These are phyloP conservation scores for Drosophila tsacasi DNA, from an alignment of 1,140 invertebrate genomes.

Conservation along the genomic window DNA sequence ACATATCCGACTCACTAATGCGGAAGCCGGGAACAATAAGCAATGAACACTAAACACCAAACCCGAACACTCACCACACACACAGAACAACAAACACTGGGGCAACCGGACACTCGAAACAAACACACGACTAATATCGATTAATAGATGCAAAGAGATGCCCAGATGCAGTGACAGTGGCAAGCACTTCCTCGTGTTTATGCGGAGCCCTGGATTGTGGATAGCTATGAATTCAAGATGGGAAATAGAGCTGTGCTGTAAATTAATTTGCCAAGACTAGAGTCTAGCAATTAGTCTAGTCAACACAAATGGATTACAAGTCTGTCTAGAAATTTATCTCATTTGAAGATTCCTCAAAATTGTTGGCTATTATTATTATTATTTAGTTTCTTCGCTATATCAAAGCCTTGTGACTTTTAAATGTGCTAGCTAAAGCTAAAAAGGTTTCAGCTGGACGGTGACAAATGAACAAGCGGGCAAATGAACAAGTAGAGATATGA, in stretches of 20 bases:
- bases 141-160: slow-evolving; percentile 27
- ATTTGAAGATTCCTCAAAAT: neutral
- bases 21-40: slow-evolving; percentile 30
- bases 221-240: neutral
- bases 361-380: neutral
- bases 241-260: neutral
- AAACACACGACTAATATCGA: slow-evolving; percentile 45
- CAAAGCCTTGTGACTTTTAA: neutral
- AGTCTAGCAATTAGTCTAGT: neutral
- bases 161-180: slow-evolving; percentile 6
- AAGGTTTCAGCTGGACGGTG: no score
- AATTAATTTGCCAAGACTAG: neutral
- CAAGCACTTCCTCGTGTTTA: slow-evolving; percentile 17
- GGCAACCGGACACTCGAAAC: slow-evolving; percentile 40
- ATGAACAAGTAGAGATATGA: neutral
- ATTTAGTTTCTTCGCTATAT: neutral
- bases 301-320: neutral
- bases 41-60: slow-evolving; percentile 22
- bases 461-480: neutral
- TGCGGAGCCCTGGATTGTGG: slow-evolving; percentile 11
- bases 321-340: neutral
- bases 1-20: slow-evolving; percentile 37
- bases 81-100: slow-evolving; percentile 30
- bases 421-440: neutral
- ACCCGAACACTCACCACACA: slow-evolving; percentile 37